Evolutionary conservation across 2,888 invertebrate genomes (phyloP).

Genomic region (Nephrotoma guestfalica): DNA sequence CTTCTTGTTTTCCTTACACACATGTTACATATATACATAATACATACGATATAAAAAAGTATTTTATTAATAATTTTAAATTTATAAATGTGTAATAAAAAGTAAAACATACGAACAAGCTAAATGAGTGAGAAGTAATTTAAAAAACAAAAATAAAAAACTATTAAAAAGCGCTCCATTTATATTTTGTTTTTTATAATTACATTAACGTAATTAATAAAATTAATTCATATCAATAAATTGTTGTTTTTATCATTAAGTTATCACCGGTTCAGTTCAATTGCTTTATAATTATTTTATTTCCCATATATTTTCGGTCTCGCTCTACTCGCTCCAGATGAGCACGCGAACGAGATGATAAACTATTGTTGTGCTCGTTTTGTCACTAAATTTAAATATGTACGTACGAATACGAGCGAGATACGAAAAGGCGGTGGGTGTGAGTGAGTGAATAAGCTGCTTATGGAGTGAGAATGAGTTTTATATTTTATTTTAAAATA

Average conservation of each 20-base stretch:
- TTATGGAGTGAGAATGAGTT: background rate
- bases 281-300: background rate
- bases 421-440: background rate
- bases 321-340: background rate
- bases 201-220: background rate
- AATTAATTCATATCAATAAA: background rate
- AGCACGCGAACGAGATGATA: background rate
- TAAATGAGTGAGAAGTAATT: background rate
- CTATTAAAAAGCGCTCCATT: background rate
- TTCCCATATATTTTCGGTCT: background rate
- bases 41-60: background rate
- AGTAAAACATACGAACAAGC: no score
- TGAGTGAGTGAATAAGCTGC: background rate
- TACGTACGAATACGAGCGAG: background rate
- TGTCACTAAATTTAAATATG: background rate
- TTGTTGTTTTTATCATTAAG: background rate
- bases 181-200: background rate
- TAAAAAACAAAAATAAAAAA: background rate
- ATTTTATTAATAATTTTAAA: background rate
- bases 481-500: background rate
- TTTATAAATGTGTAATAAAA: no score
- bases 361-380: background rate
- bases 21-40: background rate
- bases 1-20: background rate
- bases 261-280: background rate